A percentile compares a stretch with the other conserved stretches of the same genome.
Conservation (phyloP, 2,888 invertebrate genomes). For the Urechis unicinctus region DNA sequence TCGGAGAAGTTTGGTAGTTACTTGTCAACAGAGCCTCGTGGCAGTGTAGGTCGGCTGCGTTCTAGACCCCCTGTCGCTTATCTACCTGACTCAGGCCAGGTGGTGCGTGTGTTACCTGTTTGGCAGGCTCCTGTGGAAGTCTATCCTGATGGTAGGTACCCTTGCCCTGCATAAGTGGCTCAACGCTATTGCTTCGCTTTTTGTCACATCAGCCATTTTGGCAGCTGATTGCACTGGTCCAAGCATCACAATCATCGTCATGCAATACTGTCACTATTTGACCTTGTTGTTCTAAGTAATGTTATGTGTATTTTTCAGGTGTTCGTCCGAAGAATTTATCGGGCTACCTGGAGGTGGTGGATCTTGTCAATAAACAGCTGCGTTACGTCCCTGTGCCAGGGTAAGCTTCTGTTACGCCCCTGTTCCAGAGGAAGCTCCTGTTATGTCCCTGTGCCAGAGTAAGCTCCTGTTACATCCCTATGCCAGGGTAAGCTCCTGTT, state of each 20-base stretch:
- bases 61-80: conserved; percentile 6
- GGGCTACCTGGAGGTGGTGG: conserved; percentile 57
- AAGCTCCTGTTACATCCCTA: no score
- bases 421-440: no score
- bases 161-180: no score
- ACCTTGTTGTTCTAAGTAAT: background rate
- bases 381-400: conserved; percentile 57
- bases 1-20: no score
- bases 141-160: conserved; percentile 31
- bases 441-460: no score
- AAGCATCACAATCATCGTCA: background rate
- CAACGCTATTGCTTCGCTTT: background rate
- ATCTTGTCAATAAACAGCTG: conserved; percentile 52
- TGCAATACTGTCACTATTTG: background rate
- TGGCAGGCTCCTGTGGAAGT: conserved; percentile 42
- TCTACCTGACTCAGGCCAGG: conserved; percentile 42
- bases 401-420: conserved; percentile 43
- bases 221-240: background rate
- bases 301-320: conserved; percentile 10
- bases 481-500: no score
- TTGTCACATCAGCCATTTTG: background rate
- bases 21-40: no score
- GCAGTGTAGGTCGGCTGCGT: no score
- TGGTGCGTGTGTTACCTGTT: conserved; percentile 36
- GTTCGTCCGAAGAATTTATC: conserved; percentile 21